These are phyloP conservation scores for Thunnus albacares DNA, from an alignment of 2,797 vertebrate species.

Conservation along the genomic window DNA sequence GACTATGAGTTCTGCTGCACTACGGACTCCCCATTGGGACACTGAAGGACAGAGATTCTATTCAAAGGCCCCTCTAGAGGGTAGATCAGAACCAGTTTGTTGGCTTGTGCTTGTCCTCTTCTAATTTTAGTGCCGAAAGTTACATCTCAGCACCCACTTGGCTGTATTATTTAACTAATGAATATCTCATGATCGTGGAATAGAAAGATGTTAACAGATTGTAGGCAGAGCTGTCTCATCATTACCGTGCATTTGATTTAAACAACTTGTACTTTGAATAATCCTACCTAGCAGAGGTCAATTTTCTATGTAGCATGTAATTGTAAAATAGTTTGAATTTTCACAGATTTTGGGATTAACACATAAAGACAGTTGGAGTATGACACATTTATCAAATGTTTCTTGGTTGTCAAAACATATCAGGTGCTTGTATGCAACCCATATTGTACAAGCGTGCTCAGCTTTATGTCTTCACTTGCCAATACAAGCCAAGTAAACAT, in stretches of 20 bases:
- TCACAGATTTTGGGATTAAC: conserved; percentile 29
- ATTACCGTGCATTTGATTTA: conserved; percentile 39
- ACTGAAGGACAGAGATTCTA: conserved; percentile 18
- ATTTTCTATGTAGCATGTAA: conserved; percentile 50
- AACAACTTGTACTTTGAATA: conserved; percentile 26
- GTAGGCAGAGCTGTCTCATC: conserved; percentile 23
- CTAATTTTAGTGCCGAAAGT: conserved; percentile 54
- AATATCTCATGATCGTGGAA: conserved; percentile 54
- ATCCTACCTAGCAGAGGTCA: conserved; percentile 14
- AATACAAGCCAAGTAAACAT: conserved; percentile 56
- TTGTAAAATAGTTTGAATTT: conserved; percentile 18
- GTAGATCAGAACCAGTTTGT: conserved; percentile 35
- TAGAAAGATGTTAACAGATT: conserved; percentile 32
- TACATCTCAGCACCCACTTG: conserved; percentile 47
- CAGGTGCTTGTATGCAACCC: conserved; percentile 58
- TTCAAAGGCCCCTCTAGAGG: conserved; percentile 34
- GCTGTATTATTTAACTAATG: conserved; percentile 49
- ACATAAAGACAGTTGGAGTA: conserved; percentile 7
- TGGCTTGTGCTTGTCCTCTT: conserved; percentile 33
- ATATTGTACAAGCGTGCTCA: conserved; percentile 42
- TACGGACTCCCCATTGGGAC: conserved; percentile 7
- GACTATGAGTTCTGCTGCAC: conserved; percentile 31
- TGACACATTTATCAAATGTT: conserved; percentile 22
- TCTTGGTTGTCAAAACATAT: conserved; percentile 46
- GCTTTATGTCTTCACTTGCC: conserved; percentile 57